Conservation (phyloP, 2,888 invertebrate genomes). For the Deroplatys truncata region DNA sequence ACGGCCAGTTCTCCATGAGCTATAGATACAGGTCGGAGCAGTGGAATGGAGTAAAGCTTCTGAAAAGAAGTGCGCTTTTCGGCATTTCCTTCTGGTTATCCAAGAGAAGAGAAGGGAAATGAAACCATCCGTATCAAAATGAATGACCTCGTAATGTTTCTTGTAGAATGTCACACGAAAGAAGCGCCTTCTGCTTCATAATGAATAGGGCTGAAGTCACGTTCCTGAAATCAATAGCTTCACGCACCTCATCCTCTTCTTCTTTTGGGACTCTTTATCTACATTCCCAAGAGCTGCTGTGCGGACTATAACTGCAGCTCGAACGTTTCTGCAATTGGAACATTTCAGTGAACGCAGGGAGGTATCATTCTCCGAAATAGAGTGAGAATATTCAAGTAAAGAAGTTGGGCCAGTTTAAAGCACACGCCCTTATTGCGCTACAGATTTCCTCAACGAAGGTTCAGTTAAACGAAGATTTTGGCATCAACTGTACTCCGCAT, state of each 20-base stretch:
- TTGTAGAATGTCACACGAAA: neutral
- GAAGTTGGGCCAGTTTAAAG: no score
- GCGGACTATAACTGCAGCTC: neutral
- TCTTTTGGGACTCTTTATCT: neutral
- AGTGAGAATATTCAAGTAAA: no score
- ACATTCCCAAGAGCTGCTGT: neutral
- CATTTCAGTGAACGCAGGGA: no score
- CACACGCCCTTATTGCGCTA: no score
- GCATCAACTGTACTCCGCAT: no score
- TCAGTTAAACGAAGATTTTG: no score
- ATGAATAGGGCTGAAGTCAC: neutral
- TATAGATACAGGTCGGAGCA: neutral
- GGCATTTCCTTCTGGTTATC: neutral
- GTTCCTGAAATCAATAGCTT: neutral
- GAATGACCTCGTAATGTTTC: neutral
- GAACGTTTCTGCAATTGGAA: no score
- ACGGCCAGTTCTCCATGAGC: neutral
- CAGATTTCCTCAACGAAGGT: no score
- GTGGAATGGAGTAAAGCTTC: neutral
- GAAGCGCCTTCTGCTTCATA: neutral
- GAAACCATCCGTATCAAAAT: neutral
- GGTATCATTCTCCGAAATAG: no score
- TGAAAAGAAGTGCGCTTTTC: neutral
- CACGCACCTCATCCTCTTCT: neutral
- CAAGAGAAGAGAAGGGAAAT: neutral